A percentile compares a stretch with the other conserved stretches of the same genome.
Conservation (phyloP, 1,140 invertebrate genomes). For the Drosophila persimilis region DNA sequence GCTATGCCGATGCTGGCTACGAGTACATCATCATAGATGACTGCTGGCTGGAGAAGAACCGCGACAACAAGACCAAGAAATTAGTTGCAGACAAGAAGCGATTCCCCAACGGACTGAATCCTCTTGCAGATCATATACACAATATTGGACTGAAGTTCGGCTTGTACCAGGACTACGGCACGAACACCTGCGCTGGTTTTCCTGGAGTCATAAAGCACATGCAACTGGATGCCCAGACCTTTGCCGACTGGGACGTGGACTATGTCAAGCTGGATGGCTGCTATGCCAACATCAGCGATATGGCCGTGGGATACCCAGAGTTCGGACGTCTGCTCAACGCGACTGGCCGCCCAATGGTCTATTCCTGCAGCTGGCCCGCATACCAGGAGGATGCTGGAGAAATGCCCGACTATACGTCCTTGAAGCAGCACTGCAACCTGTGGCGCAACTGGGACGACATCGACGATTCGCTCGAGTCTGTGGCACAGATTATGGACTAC, state of each 20-base stretch:
- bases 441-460: conserved; percentile 96
- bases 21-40: conserved; percentile 95
- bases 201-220: conserved; percentile 91
- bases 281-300: conserved; percentile 86
- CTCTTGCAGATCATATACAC: conserved; percentile 92
- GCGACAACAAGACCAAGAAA: conserved; percentile 86
- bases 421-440: conserved; percentile 93
- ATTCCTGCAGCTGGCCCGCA: conserved; percentile 95
- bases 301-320: conserved; percentile 87
- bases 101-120: conserved; percentile 93
- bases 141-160: conserved; percentile 92
- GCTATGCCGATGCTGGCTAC: conserved; percentile 92
- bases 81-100: conserved; percentile 89
- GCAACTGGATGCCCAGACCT: conserved; percentile 91
- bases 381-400: conserved; percentile 94
- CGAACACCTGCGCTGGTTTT: conserved; percentile 92
- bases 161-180: conserved; percentile 95
- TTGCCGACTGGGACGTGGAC: conserved; percentile 94
- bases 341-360: conserved; percentile 92
- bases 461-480: conserved; percentile 90
- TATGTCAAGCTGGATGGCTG: conserved; percentile 96
- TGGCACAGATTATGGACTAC: conserved; percentile 90
- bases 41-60: conserved; percentile 91
- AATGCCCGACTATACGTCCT: conserved; percentile 91
- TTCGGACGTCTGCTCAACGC: conserved; percentile 89